phyloP scores from a whole-genome alignment of 2,113 vertebrate species.

The Ammodytes dubius region DNA sequence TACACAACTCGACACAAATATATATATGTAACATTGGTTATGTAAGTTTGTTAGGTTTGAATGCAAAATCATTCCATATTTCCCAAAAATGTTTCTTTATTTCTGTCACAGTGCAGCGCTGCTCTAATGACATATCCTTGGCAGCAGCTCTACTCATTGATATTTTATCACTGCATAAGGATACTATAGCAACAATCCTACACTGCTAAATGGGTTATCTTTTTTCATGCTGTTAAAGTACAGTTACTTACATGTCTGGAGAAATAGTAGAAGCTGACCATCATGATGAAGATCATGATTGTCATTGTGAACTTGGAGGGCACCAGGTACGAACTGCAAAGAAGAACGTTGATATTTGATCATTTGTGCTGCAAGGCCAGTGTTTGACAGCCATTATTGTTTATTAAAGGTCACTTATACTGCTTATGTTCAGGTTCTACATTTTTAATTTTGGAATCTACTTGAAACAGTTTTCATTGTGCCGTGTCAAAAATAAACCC shows the following conservation, averaged over 20 bases:
- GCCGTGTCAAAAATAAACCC: too few relatives aligned
- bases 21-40: too few relatives aligned
- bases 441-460: too few relatives aligned
- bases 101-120: background rate
- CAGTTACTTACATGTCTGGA: slow-evolving; percentile 92
- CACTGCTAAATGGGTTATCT: too few relatives aligned
- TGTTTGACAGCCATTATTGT: background rate
- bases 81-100: background rate
- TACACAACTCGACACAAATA: too few relatives aligned
- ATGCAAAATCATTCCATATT: too few relatives aligned
- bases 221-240: background rate
- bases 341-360: slow-evolving; percentile 1
- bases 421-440: too few relatives aligned
- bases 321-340: slow-evolving; percentile 84
- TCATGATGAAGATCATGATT: slow-evolving; percentile 92
- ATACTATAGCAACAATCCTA: too few relatives aligned
- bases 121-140: background rate
- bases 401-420: background rate
- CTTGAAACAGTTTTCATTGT: too few relatives aligned
- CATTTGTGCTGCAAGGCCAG: background rate
- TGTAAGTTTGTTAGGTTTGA: too few relatives aligned
- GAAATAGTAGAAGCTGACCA: slow-evolving; percentile 98
- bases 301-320: slow-evolving; percentile 95
- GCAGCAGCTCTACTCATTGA: background rate
- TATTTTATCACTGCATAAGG: too few relatives aligned